Base-by-base conservation (phyloP, 2,113 vertebrate species). In the Ramphastos sulfuratus region DNA sequence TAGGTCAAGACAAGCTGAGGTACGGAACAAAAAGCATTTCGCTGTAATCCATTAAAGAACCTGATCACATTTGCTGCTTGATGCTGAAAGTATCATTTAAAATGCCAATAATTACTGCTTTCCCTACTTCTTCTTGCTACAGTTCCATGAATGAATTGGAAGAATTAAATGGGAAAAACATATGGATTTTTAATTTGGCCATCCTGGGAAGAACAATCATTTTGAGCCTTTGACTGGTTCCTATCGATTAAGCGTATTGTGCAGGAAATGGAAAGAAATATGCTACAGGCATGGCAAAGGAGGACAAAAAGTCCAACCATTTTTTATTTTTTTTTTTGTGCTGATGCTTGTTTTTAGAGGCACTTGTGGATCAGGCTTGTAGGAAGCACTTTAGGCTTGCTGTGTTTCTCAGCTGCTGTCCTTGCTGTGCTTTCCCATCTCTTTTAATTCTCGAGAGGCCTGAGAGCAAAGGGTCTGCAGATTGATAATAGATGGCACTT, bases 151-250 rank as follows among this genome's bases (percentile, higher is more conserved):
- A 58, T 58, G 21, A 15, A 64, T 89, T 92, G 91, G 74, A 72
- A 82, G 63, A 90, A 85, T 84, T 90, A 83, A 85, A 77, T 81
- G 61, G 33, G 42, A 15, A 88, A 95, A 89, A 87, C 78, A 33
- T 10, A 85, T 81, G 16, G 87, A 87, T 96, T 95, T 94, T 65
- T 66, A 72, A 61, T 94, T 63, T 10, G 1, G 13, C 91, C 30
- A 25, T 89, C 87, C 39, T 54, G 48, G 44, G 64, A 71, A 78
- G 48, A 87, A 24, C 48, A 77, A 37, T 92, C 5, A 48, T 83
- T 86, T 77, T 89, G 42, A 82, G 48, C 42, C 87, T 82, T 75
- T 35, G 39, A 75, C 44, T 6, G 30, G 35, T 91, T 86, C 48
- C 50, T 91, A 92, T 87, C 77, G 82, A 83, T 95, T 58, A 61